Evolutionary conservation across 2,888 invertebrate genomes (phyloP), one percentile per base, ranked within the genome.

Genomic region (Lithophane semibrunnea): DNA sequence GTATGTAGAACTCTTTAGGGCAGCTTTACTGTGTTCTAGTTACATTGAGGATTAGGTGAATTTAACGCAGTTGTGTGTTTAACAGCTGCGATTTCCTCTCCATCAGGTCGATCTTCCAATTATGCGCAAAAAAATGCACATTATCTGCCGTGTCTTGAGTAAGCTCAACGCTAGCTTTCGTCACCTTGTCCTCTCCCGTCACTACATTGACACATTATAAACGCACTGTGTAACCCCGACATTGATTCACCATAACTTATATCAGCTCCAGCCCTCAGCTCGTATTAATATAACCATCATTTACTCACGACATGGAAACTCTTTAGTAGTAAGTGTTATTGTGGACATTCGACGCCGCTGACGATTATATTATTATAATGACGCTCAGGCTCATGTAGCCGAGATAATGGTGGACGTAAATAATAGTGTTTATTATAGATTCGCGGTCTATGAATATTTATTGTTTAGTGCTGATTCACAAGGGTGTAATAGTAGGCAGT

Each of bases 341-440:
- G 58, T 37, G n/a, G 21, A 24, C 16, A 10, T 10, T 80, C 16
- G 10, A n/a, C 13, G 18, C 42, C 49, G 37, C 77, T 69, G 58
- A 77, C 58, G 64, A 82, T 47, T 60, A 56, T 68, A 82, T 86
- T 64, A 82, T 49, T 75, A 60, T 71, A 71, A 67, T 52, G 61
- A 70, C 47, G 10, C 42, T 37, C 13, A 37, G 37, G 64, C 68
- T 49, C 86, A 68, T 76, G 85, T 82, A 3, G 29, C 47, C n/a
- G 21, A 54, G 29, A 24, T 86, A 58, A 86, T 70, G 84, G 52
- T 16, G 29, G 37, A 54, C 1, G 21, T 86, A 73, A 86, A 83
- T 77, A 70, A 13, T 16, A 60, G 0, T 49, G 65, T 86, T 83
- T 83, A 83, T 86, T 72, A 44, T 21, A 76, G 47, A 24, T 63